These are phyloP conservation scores for Empis stercorea DNA, from an alignment of 2,888 invertebrate species.

Conservation along the genomic window DNA sequence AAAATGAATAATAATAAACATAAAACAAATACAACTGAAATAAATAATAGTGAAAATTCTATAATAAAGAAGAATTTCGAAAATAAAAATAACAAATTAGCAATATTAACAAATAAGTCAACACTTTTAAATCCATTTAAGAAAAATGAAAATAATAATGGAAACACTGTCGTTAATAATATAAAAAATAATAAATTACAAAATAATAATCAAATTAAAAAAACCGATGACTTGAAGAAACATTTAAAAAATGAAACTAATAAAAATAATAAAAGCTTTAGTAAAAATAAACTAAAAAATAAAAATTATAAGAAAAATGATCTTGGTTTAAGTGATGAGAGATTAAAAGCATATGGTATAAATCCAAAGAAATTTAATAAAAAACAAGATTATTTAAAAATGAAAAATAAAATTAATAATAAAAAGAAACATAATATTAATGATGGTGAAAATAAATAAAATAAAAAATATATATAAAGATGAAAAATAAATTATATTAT, in stretches of 20 bases:
- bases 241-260: slow-evolving; percentile 8
- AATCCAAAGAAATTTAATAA: slow-evolving; percentile 68
- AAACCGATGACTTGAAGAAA: not conserved
- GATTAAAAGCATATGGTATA: slow-evolving; percentile 81
- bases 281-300: slow-evolving; percentile 17
- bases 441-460: not conserved
- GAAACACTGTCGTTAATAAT: too few species aligned
- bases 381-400: slow-evolving; percentile 25
- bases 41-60: not conserved
- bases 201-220: too few species aligned
- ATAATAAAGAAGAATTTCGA: too few species aligned
- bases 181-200: too few species aligned
- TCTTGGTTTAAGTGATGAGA: slow-evolving; percentile 48
- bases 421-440: not conserved
- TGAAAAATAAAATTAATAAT: not conserved
- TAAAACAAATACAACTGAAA: not conserved
- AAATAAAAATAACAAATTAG: too few species aligned
- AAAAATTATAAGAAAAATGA: slow-evolving; percentile 11
- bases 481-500: too few species aligned
- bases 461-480: not conserved
- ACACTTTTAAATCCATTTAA: too few species aligned
- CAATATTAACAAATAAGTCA: too few species aligned
- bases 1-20: slow-evolving; percentile 15
- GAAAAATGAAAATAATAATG: too few species aligned
- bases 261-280: slow-evolving; percentile 13